Percentiles rank a stretch among this genome's conserved stretches.
These are phyloP conservation scores for Melanotaenia boesemani DNA, from an alignment of 2,797 vertebrate genomes.

Conservation along the genomic window DNA sequence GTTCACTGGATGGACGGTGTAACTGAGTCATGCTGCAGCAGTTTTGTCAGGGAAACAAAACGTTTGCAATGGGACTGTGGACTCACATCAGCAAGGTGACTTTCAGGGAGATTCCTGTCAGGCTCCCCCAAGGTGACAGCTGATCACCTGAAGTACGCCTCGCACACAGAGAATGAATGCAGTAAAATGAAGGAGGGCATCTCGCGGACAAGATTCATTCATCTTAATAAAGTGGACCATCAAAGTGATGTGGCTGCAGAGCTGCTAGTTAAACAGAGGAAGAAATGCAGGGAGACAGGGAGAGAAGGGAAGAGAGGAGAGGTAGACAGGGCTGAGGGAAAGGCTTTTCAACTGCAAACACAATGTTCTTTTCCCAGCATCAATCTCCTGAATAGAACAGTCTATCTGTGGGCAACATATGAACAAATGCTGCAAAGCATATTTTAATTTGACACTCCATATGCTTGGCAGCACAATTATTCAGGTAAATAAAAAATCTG, in stretches of 20 bases:
- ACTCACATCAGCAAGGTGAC: slow-evolving; percentile 74
- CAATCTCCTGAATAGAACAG: slow-evolving; percentile 49
- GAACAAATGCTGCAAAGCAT: slow-evolving; percentile 49
- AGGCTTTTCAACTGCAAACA: slow-evolving; percentile 55
- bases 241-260: slow-evolving; percentile 69
- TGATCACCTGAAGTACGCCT: slow-evolving; percentile 38
- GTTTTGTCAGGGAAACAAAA: slow-evolving; percentile 67
- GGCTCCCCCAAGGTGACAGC: slow-evolving; percentile 64
- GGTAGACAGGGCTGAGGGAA: slow-evolving; percentile 27
- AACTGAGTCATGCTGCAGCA: slow-evolving; percentile 76
- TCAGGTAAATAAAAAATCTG: slow-evolving; percentile 60
- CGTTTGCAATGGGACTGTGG: slow-evolving; percentile 60
- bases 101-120: slow-evolving; percentile 61
- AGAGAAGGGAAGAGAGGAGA: slow-evolving; percentile 32
- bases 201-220: slow-evolving; percentile 68
- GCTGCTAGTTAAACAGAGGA: slow-evolving; percentile 62
- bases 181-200: slow-evolving; percentile 60
- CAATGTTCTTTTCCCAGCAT: slow-evolving; percentile 52
- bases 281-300: slow-evolving; percentile 55
- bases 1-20: slow-evolving; percentile 48
- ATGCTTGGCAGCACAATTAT: slow-evolving; percentile 51
- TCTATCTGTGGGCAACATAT: slow-evolving; percentile 66
- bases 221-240: slow-evolving; percentile 78
- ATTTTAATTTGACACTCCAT: slow-evolving; percentile 58
- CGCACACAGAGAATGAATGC: slow-evolving; percentile 37